Base-by-base conservation (phyloP, 2,888 invertebrate species). In the Thereva unica region DNA sequence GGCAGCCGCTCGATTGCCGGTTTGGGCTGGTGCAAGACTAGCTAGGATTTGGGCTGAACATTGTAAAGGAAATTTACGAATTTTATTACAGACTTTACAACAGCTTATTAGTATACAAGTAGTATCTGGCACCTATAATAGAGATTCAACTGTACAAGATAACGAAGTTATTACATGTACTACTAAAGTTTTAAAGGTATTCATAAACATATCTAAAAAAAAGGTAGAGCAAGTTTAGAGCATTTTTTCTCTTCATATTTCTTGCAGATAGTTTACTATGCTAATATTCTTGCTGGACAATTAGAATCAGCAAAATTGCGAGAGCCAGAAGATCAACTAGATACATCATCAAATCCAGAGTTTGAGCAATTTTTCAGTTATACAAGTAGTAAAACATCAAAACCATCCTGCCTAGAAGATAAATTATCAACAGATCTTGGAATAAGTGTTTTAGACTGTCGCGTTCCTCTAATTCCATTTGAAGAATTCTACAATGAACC, bases 401-500 rank as follows among this genome's bases (percentile, higher is more conserved):
- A 77, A 53, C 74, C 76, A 50, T 73, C 75, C 66, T 73, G 77
- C 80, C 84, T 71, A 72, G 89, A 73, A 50, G 80, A 81, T 71
- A 77, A 76, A 45, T 63, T 81, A 10, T 92, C 88, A 70, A 83
- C 85, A 71, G 90, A 89, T 82, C 84, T 96, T 75, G 88, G 87
- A 73, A 84, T 93, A 72, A 87, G 88, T 76, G 86, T 89, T 34
- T 80, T 93, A 35, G 93, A 96, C 77, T 91, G 93, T 77, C 87
- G 94, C 56, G 87, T 87, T 76, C 95, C 96, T 44, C 85, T 88
- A 74, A 85, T 97, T 77, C 88, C 92, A 66, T 93, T 91, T 76
- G 89, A 90, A 71, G 95, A 96, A 75, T 97, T 97, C 83, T 94
- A 96, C 81, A 96, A 97, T 79, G 96, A 97, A 80, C 90, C 92